A percentile compares a stretch with the other conserved stretches of the same genome.
These are phyloP conservation scores for Thalassaphorura encarpata DNA, from an alignment of 1,140 invertebrate species.

Conservation along the genomic window DNA sequence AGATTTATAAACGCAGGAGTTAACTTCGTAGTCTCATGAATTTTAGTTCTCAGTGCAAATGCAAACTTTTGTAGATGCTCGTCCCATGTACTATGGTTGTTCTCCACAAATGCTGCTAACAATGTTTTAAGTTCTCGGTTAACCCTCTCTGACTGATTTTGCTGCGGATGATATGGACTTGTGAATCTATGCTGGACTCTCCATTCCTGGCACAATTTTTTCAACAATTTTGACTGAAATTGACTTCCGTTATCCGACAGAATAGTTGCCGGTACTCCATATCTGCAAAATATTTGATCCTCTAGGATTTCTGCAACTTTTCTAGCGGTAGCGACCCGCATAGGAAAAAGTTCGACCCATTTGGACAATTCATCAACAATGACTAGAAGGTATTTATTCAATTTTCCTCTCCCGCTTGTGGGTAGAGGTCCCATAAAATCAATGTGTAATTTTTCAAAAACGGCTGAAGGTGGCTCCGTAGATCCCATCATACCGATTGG, in stretches of 20 bases:
- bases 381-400: slow-evolving; percentile 9
- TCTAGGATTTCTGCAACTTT: slow-evolving; percentile 1
- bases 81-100: slow-evolving; percentile 36
- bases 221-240: slow-evolving; percentile 1
- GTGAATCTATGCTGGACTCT: not conserved
- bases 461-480: not conserved
- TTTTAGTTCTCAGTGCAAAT: slow-evolving; percentile 39
- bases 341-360: slow-evolving; percentile 14
- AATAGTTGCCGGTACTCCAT: not conserved
- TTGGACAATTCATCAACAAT: slow-evolving; percentile 9
- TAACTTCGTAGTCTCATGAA: slow-evolving; percentile 34
- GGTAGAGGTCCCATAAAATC: slow-evolving; percentile 27
- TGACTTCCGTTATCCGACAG: slow-evolving; percentile 8
- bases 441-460: slow-evolving; percentile 17
- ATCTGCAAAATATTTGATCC: slow-evolving; percentile 13
- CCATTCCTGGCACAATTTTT: slow-evolving; percentile 4
- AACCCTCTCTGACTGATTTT: slow-evolving; percentile 38
- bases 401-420: not conserved
- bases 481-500: slow-evolving; percentile 3
- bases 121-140: slow-evolving; percentile 39
- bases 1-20: slow-evolving; percentile 38
- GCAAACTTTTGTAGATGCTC: slow-evolving; percentile 35
- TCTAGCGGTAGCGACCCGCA: not conserved
- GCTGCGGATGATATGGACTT: slow-evolving; percentile 36
- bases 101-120: slow-evolving; percentile 35